phyloP scores from a whole-genome alignment of 1,140 invertebrate genomes.

The Copidosoma floridanum region DNA sequence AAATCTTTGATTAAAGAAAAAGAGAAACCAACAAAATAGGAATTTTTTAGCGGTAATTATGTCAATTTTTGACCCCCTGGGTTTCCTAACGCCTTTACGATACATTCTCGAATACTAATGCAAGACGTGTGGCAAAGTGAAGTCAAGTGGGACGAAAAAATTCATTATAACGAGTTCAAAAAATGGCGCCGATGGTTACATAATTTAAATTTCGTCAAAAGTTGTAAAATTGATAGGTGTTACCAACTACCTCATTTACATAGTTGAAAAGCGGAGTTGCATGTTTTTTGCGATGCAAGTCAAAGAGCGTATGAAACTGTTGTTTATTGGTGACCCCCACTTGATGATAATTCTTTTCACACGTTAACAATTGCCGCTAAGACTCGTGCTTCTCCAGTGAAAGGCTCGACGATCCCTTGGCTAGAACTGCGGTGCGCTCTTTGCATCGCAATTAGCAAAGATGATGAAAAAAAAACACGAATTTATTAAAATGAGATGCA shows the following conservation, averaged over 20 bases:
- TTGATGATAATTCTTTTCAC: neutral
- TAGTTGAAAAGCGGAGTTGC: neutral
- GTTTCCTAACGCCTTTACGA: constrained; percentile 27
- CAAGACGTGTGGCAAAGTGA: constrained; percentile 30
- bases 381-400: constrained; percentile 37
- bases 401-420: constrained; percentile 39
- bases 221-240: neutral
- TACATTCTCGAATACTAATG: constrained; percentile 28
- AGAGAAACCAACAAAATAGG: constrained; percentile 23
- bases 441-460: neutral
- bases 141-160: constrained; percentile 30
- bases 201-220: neutral
- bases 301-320: neutral
- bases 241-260: neutral
- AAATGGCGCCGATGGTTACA: constrained; percentile 6
- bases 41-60: constrained; percentile 26
- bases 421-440: constrained; percentile 38
- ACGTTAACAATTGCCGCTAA: neutral
- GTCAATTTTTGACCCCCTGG: constrained; percentile 35
- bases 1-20: constrained; percentile 2
- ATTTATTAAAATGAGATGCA: neutral
- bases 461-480: neutral
- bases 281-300: neutral
- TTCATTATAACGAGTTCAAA: constrained; percentile 3
- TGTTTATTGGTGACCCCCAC: neutral